phyloP scores from a whole-genome alignment of 2,113 vertebrate genomes.

The Oophaga pumilio region DNA sequence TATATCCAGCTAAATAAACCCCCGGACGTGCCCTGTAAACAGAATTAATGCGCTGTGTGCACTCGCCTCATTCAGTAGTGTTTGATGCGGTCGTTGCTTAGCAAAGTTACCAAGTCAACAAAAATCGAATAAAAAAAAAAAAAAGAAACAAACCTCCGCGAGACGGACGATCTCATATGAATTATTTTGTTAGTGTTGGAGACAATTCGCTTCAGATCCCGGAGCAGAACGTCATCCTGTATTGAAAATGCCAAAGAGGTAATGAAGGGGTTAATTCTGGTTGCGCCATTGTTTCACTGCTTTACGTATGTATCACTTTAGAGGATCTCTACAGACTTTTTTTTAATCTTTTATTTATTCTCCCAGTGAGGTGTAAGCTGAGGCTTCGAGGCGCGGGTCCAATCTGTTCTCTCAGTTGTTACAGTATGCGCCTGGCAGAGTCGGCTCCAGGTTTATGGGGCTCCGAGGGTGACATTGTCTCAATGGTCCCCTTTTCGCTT shows the following conservation, averaged over 20 bases:
- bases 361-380: too few species aligned
- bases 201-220: not conserved
- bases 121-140: not conserved
- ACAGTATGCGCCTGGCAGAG: too few species aligned
- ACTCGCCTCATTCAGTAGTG: not conserved
- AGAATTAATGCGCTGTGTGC: not conserved
- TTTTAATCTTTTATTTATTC: not conserved
- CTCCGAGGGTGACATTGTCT: too few species aligned
- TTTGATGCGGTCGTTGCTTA: constrained; percentile 36
- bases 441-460: too few species aligned
- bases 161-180: not conserved
- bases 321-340: not conserved
- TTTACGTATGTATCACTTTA: not conserved
- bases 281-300: too few species aligned
- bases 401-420: too few species aligned
- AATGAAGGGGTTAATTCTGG: constrained; percentile 20
- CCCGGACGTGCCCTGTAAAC: not conserved
- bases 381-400: too few species aligned
- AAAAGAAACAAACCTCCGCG: not conserved
- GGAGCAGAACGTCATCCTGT: not conserved
- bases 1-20: constrained; percentile 15
- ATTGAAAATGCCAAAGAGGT: constrained; percentile 48
- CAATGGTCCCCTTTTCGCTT: too few species aligned
- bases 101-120: constrained; percentile 48
- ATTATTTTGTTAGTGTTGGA: not conserved